Evolutionary conservation across 2,888 invertebrate species (phyloP), one percentile per base, ranked within the genome.

Genomic region (Drosophila suboccidentalis): DNA sequence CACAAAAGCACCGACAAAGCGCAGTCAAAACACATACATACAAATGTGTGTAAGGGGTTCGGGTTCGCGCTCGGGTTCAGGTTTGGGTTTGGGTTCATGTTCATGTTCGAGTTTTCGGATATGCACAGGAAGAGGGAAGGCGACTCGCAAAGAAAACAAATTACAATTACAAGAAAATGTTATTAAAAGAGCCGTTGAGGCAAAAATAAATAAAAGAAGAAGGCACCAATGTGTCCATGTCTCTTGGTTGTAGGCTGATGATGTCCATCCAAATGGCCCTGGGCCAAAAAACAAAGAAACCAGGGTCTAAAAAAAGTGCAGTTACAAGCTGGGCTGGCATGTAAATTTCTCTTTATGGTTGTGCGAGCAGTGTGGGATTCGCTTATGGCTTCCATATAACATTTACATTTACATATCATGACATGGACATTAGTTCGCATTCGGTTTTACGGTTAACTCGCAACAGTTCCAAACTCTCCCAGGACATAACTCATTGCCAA

Each of bases 151-250:
- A 78, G 84, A 82, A 90, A 87, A 87, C 82, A 89, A 90, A 89
- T 90, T 91, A 91, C 91, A 90, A 91, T 90, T 90, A 91, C 91
- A 91, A 88, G 87, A 87, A 90, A 90, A 90, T 82, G 90, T 90
- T 91, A 91, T 90, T 90, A 90, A 88, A 90, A 81, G 70, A 81
- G 70, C 55, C 82, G 82, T 69, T 61, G 68, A 80, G 58, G 51
- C 71, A 71, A 77, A 82, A 83, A 84, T 82, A 82, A 82, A 84
- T 85, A 84, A 78, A 79, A 69, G 58, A 46, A 32, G 63, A 50
- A 32, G 49, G 19, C 32, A 38, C 46, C 63, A 59, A 36, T 54
- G 15, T 19, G 17, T 36, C 63, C 71, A 64, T 69, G 68, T 79
- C 66, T 73, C 60, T 74, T 67, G 74, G 62, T 71, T 69, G 78